Conservation (phyloP, 1,140 invertebrate species). For the Amyelois transitella region DNA sequence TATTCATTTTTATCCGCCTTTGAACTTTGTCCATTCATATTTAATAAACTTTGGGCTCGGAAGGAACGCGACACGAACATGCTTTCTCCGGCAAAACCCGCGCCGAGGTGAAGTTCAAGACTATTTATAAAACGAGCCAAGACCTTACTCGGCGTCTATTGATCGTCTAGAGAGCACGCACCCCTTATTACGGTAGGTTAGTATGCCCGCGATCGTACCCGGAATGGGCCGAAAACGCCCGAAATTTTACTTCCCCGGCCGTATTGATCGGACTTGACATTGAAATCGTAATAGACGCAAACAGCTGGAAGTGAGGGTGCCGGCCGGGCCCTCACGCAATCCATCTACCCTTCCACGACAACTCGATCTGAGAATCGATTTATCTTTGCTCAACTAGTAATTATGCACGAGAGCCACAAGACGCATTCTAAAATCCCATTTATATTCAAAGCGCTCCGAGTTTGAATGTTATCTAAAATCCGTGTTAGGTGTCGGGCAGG, state of each 20-base stretch:
- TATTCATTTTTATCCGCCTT: too few relatives aligned
- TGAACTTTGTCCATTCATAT: background rate
- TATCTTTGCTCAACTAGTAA: slow-evolving; percentile 35
- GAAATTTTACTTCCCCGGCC: slow-evolving; percentile 69
- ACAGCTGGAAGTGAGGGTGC: slow-evolving; percentile 68
- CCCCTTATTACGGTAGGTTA: slow-evolving; percentile 71
- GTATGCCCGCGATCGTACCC: slow-evolving; percentile 59
- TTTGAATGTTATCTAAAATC: slow-evolving; percentile 74
- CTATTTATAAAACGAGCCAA: slow-evolving; percentile 67
- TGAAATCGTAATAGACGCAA: slow-evolving; percentile 74
- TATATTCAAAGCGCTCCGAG: slow-evolving; percentile 70
- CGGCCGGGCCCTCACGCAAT: slow-evolving; percentile 42
- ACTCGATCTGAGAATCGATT: slow-evolving; percentile 11
- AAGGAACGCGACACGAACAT: slow-evolving; percentile 4
- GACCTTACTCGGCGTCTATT: slow-evolving; percentile 60
- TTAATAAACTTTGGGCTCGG: background rate
- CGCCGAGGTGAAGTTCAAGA: slow-evolving; percentile 68
- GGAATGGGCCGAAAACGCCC: slow-evolving; percentile 57
- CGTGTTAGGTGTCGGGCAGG: slow-evolving; percentile 70
- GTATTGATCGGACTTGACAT: slow-evolving; percentile 76
- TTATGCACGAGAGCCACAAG: slow-evolving; percentile 60
- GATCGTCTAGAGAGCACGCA: slow-evolving; percentile 64
- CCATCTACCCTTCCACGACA: slow-evolving; percentile 20
- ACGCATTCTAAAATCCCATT: slow-evolving; percentile 69
- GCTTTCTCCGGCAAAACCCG: slow-evolving; percentile 53